Evolutionary conservation across 2,113 vertebrate genomes (phyloP), one percentile per base, ranked within the genome.

Genomic region (Tringa solitaria): DNA sequence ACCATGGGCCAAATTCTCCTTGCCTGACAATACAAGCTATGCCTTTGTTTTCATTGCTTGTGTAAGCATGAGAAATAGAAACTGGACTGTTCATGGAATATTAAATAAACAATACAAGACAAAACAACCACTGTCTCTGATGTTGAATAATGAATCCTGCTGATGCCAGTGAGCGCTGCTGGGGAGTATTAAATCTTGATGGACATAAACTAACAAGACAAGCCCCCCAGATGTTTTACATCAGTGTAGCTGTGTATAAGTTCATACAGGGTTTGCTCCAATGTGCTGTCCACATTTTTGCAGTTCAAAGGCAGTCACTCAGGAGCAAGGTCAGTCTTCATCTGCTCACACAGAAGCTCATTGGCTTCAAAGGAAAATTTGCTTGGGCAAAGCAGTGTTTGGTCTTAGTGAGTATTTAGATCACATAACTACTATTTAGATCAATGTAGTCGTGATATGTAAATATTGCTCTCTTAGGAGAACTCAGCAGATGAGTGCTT

Each of bases 21-120:
- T 92, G 77, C 26, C 61, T 96, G 75, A 63, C 54, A 82, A 79
- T 79, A 91, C 73, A 96, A 95, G 10, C 61, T 61, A 60, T 93
- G 84, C 14, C 93, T 96, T 97, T 95, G 84, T 91, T 95, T 87
- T 69, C 54, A 10, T 30, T 95, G 74, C 63, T 87, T 95, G 78
- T 82, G 30, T 83, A 96, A 97, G 81, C 91, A 92, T 1, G 33
- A 89, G 81, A 75, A 92, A 79, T 22, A 84, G 83, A 75, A 93
- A 84, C 69, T 39, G 57, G 48, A 16, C 53, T 73, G 74, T 76
- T 89, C 26, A 8, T 65, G 61, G 76, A 90, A 92, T 94, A 95
- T 96, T 95, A 95, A 95, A 96, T 87, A 87, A 93, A 95, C 50
- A 30, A 82, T 20, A 32, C 60, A 87, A 95, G 82, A 73, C 45